Evolutionary conservation across 2,797 vertebrate genomes (phyloP).

Genomic region (Oophaga sylvatica): DNA sequence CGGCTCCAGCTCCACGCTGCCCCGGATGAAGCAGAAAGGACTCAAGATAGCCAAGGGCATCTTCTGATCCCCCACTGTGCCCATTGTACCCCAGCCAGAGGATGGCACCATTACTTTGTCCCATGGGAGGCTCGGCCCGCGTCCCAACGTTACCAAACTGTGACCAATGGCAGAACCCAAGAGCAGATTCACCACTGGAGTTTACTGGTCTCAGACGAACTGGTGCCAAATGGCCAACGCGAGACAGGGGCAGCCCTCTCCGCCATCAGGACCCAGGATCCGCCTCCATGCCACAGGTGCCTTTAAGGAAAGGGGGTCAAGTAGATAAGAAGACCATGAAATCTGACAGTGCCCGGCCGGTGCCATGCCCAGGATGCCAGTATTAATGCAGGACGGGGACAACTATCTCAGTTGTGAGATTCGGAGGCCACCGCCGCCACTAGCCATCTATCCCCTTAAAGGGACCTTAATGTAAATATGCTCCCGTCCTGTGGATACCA

Average conservation of each 20-base stretch:
- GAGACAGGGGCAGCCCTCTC: background rate
- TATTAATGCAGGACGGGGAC: constrained; percentile 42
- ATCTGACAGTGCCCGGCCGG: constrained; percentile 8
- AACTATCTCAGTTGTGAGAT: background rate
- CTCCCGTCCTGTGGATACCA: constrained; percentile 40
- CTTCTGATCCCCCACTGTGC: constrained; percentile 76
- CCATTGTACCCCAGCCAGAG: constrained; percentile 58
- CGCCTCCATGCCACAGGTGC: constrained; percentile 76
- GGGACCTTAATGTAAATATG: constrained; percentile 44
- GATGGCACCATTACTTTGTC: background rate
- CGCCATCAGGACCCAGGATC: constrained; percentile 64
- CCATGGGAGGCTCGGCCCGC: background rate
- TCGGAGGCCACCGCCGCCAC: background rate
- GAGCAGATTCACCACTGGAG: background rate
- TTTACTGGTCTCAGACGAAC: constrained; percentile 53
- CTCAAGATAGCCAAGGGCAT: constrained; percentile 94
- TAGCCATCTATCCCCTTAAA: constrained; percentile 40
- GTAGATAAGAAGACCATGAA: constrained; percentile 16
- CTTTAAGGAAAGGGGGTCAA: constrained; percentile 65
- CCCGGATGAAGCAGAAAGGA: constrained; percentile 94
- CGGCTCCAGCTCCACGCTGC: constrained; percentile 89
- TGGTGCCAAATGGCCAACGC: constrained; percentile 59
- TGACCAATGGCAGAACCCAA: background rate
- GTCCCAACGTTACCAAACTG: background rate
- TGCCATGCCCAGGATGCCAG: constrained; percentile 41